Conservation (phyloP, 2,888 invertebrate species). For the Tridacna gigas region DNA sequence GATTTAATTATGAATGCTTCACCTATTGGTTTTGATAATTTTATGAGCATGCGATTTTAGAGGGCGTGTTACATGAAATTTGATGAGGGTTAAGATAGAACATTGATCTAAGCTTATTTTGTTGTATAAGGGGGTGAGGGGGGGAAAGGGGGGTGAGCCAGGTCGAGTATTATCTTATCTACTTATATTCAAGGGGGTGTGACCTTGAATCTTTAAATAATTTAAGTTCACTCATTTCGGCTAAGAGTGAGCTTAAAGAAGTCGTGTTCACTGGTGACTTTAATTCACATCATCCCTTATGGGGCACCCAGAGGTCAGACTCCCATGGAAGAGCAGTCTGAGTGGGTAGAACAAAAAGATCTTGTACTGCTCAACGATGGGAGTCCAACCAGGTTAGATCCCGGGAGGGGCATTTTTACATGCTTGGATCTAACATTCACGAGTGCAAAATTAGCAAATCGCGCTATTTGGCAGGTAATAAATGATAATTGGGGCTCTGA, state of each 20-base stretch:
- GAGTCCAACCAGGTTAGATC: neutral
- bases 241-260: neutral
- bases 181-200: conserved; percentile 14
- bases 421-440: neutral
- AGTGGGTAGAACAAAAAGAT: neutral
- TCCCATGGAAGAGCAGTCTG: neutral
- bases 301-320: neutral
- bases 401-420: neutral
- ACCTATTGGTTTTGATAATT: no score
- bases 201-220: conserved; percentile 13
- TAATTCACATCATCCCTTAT: neutral
- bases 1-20: no score
- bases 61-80: no score
- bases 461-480: neutral
- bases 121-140: no score
- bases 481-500: neutral
- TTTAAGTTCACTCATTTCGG: neutral
- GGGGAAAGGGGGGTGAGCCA: no score
- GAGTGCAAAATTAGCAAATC: neutral
- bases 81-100: no score
- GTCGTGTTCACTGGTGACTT: conserved; percentile 20
- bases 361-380: neutral
- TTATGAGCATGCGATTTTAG: no score
- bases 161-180: no score
- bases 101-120: no score